Base-by-base conservation (phyloP, 2,888 invertebrate species). In the Lacanobia wlatinum region DNA sequence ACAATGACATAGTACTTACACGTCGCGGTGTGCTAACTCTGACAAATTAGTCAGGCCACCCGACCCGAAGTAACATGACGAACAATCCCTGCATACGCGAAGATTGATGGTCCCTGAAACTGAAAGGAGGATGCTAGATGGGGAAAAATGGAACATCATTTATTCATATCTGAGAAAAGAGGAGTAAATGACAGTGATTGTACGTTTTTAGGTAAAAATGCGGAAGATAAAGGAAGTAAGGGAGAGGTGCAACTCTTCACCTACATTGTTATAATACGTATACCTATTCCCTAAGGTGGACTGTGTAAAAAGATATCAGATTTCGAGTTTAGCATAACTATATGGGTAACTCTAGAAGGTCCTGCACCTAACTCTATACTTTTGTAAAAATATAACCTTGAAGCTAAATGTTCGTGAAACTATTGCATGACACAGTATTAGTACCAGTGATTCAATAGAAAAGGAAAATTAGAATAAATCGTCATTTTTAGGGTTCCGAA, bases 81-180 rank as follows among this genome's bases (percentile, higher is more conserved):
- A 72, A 64, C 68, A 79, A 70, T 69, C 52, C 38, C 58, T 68
- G 73, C 68, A 74, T 72, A 55, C 38, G 28, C 53, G 38, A 75
- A 73, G 83, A 84, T 84, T 73, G 66, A 84, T 84, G 58, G 38
- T 23, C 34, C 6, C 50, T 70, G 73, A 71, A 79, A 67, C 59
- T 62, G 59, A 55, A 56, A 73, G 69, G 67, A 64, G 61, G 60
- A 58, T 60, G 10, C 34, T 43, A 64, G 40, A 66, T 64, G 9
- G 48, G 71, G 72, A 82, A 84, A 80, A 84, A 84, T 84, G 59
- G 34, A 21, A 53, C 34, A 70, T 70, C 60, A 75, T 79, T 50
- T 70, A 55, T 82, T 71, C 66, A 77, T 73, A 73, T 63, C 62
- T 71, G 34, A 68, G 46, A 58, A 61, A 56, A 38, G 10, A 28